Evolutionary conservation across 35 echinoderm and acorn worm species (phyloP).

Genomic region (Eucidaris tribuloides): DNA sequence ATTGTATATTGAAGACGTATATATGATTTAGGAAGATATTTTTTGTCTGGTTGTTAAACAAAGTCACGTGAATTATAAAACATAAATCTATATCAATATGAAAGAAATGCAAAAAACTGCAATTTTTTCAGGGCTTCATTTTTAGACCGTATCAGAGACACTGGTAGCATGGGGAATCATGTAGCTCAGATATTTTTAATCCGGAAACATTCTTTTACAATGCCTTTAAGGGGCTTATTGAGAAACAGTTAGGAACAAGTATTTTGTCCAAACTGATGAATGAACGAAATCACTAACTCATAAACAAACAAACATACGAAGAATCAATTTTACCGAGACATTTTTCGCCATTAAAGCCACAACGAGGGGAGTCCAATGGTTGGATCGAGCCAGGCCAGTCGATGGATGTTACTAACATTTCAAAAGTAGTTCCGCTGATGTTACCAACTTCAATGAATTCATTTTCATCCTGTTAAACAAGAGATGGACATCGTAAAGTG

Average conservation of each 20-base stretch:
- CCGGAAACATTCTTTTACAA: background rate
- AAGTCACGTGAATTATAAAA: too few relatives aligned
- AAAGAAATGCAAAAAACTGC: too few relatives aligned
- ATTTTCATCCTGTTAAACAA: slow-evolving; percentile 1
- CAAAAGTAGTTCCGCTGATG: slow-evolving; percentile 15
- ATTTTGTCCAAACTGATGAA: background rate
- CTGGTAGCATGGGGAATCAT: background rate
- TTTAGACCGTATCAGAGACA: too few relatives aligned
- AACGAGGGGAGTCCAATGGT: slow-evolving; percentile 55
- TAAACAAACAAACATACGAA: background rate
- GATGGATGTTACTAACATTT: slow-evolving; percentile 27
- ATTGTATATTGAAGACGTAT: too few relatives aligned
- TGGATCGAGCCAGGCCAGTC: slow-evolving; percentile 61
- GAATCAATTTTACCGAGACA: slow-evolving; percentile 59
- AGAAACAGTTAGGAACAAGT: too few relatives aligned
- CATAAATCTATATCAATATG: too few relatives aligned
- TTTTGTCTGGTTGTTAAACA: too few relatives aligned
- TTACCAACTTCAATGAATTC: slow-evolving; percentile 55
- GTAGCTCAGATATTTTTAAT: background rate
- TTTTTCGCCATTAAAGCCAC: slow-evolving; percentile 68
- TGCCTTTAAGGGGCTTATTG: too few relatives aligned
- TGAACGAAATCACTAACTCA: background rate
- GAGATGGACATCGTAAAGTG: too few relatives aligned
- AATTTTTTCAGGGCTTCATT: too few relatives aligned
- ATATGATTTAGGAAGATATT: too few relatives aligned